These are phyloP conservation scores for Mesorhabditis spiculigera DNA, from an alignment of 2,888 invertebrate species.

Conservation along the genomic window DNA sequence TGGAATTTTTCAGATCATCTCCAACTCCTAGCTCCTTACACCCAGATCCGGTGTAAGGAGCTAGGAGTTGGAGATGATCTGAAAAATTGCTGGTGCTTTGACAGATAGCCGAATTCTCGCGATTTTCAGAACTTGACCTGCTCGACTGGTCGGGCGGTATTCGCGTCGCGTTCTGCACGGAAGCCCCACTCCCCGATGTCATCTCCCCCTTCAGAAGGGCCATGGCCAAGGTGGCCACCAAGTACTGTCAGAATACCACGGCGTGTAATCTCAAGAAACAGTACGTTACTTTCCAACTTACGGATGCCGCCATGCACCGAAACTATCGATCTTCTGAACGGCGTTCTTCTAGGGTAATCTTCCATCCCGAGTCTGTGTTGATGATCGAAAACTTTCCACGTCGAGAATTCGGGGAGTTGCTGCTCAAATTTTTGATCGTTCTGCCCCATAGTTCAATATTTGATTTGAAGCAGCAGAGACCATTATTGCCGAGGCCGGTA, in stretches of 20 bases:
- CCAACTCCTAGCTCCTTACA: too few species aligned
- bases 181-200: conserved; percentile 45
- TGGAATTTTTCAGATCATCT: too few species aligned
- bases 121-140: conserved; percentile 45
- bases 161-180: conserved; percentile 47
- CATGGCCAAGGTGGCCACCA: conserved; percentile 45
- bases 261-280: conserved; percentile 46
- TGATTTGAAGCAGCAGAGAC: conserved; percentile 30
- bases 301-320: conserved; percentile 5
- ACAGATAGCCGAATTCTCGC: background rate
- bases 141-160: conserved; percentile 50
- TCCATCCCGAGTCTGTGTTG: conserved; percentile 47
- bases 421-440: conserved; percentile 48
- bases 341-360: conserved; percentile 30
- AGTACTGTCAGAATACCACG: conserved; percentile 49
- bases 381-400: conserved; percentile 51
- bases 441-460: conserved; percentile 40
- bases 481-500: conserved; percentile 39
- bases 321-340: background rate
- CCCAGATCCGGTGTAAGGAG: too few species aligned
- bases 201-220: conserved; percentile 46
- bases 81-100: too few species aligned
- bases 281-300: conserved; percentile 24
- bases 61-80: too few species aligned
- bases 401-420: conserved; percentile 41